A percentile compares a stretch with the other conserved stretches of the same genome.
Conservation (phyloP, 2,888 invertebrate species). For the Steinernema carpocapsae region DNA sequence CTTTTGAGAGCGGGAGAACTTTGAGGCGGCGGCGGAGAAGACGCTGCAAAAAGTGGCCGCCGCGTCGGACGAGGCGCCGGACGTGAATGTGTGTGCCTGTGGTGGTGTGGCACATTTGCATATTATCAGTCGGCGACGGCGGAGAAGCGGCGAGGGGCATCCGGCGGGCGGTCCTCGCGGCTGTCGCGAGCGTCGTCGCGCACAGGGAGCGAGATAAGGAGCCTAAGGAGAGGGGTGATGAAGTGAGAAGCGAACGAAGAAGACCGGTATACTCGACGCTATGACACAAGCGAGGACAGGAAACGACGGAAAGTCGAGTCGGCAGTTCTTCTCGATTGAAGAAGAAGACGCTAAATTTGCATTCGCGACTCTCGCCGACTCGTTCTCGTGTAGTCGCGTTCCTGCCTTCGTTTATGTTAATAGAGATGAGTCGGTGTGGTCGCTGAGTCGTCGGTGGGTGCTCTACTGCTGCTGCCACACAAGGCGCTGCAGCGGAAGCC, state of each 20-base stretch:
- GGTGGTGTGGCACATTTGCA: constrained; percentile 29
- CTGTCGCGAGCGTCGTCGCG: background rate
- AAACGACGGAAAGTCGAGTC: constrained; percentile 3
- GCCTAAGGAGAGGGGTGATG: too few species aligned
- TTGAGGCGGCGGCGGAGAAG: constrained; percentile 15
- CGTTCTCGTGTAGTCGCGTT: background rate
- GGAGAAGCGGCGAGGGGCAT: background rate
- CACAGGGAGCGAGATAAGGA: too few species aligned
- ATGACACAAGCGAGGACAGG: too few species aligned
- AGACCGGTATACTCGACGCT: background rate
- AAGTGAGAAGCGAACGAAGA: background rate
- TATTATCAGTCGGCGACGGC: constrained; percentile 28
- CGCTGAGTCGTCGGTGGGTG: too few species aligned
- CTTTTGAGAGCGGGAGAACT: background rate
- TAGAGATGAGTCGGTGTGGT: constrained; percentile 32
- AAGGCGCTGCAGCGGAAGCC: background rate
- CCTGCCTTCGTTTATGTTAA: constrained; percentile 24
- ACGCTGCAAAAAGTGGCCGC: background rate
- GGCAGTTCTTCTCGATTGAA: background rate
- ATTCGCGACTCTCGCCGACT: constrained; percentile 30
- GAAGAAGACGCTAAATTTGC: constrained; percentile 15
- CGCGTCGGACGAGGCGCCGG: background rate
- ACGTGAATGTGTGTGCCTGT: background rate
- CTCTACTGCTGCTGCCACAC: background rate
- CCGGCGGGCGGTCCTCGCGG: background rate